Percentiles rank a stretch among this genome's conserved stretches.
Conservation (phyloP, 2,888 invertebrate species). For the Mythimna vitellina region DNA sequence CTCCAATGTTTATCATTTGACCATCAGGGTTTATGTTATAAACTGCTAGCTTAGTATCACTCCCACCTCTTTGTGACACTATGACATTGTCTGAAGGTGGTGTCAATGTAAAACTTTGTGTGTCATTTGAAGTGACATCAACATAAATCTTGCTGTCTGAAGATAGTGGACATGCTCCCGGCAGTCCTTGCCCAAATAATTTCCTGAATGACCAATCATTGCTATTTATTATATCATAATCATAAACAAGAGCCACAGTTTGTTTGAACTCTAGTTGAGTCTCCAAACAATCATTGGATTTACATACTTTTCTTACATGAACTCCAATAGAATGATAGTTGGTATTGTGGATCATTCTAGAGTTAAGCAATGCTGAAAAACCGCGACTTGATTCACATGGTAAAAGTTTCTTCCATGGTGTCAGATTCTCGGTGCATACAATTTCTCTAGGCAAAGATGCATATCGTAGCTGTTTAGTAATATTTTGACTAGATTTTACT, state of each 20-base stretch:
- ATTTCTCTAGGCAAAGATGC: conserved; percentile 98
- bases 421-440: conserved; percentile 99
- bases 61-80: conserved; percentile 93
- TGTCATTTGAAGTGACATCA: conserved; percentile 92
- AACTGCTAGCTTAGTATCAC: conserved; percentile 92
- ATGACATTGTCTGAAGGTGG: conserved; percentile 91
- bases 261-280: conserved; percentile 95
- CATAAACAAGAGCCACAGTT: conserved; percentile 96
- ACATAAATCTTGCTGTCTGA: conserved; percentile 95
- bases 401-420: conserved; percentile 99
- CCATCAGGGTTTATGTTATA: conserved; percentile 92
- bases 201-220: conserved; percentile 96
- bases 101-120: conserved; percentile 91
- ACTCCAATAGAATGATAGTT: conserved; percentile 97
- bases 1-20: conserved; percentile 93
- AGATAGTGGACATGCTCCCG: conserved; percentile 95
- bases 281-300: conserved; percentile 89
- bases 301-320: conserved; percentile 95
- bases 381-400: conserved; percentile 98
- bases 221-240: conserved; percentile 92
- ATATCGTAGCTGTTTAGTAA: conserved; percentile 93
- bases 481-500: conserved; percentile 83
- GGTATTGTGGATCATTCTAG: conserved; percentile 97
- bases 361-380: conserved; percentile 96
- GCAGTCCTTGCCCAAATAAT: conserved; percentile 96